A percentile compares a stretch with the other conserved stretches of the same genome.
Evolutionary conservation across 2,797 vertebrate species (phyloP).

Genomic region (Pseudocheirus occidentalis): DNA sequence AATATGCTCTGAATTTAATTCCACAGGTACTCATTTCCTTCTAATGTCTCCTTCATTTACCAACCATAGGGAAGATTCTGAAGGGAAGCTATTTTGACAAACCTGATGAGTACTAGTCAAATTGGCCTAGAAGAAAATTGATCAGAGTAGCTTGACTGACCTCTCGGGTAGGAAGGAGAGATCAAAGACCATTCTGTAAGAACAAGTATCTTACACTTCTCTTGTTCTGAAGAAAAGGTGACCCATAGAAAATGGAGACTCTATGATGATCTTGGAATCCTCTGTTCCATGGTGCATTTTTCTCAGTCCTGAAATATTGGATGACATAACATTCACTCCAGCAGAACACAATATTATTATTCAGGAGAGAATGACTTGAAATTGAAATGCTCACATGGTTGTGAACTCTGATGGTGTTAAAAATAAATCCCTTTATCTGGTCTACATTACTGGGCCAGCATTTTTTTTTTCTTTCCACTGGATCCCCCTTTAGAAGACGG

Average conservation of each 20-base stretch:
- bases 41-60: constrained; percentile 5
- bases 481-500: constrained; percentile 78
- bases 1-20: constrained; percentile 4
- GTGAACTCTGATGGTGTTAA: constrained; percentile 80
- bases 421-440: constrained; percentile 85
- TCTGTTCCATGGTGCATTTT: constrained; percentile 37
- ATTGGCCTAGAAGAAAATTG: constrained; percentile 24
- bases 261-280: constrained; percentile 35
- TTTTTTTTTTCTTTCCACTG: constrained; percentile 64
- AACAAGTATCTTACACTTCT: background rate
- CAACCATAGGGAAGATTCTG: constrained; percentile 9
- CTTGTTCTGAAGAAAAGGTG: background rate
- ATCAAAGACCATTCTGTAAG: background rate
- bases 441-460: constrained; percentile 71
- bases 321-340: constrained; percentile 75
- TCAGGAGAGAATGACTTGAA: constrained; percentile 79
- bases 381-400: constrained; percentile 80
- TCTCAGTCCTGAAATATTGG: constrained; percentile 76
- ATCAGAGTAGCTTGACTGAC: background rate
- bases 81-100: constrained; percentile 14
- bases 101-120: background rate
- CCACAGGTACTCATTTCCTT: background rate
- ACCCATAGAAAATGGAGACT: background rate
- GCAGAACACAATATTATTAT: constrained; percentile 78
- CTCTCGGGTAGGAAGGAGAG: constrained; percentile 1